Percentiles rank a stretch among this genome's conserved stretches.
phyloP scores from a whole-genome alignment of 2,113 vertebrate genomes.

The Spea bombifrons region DNA sequence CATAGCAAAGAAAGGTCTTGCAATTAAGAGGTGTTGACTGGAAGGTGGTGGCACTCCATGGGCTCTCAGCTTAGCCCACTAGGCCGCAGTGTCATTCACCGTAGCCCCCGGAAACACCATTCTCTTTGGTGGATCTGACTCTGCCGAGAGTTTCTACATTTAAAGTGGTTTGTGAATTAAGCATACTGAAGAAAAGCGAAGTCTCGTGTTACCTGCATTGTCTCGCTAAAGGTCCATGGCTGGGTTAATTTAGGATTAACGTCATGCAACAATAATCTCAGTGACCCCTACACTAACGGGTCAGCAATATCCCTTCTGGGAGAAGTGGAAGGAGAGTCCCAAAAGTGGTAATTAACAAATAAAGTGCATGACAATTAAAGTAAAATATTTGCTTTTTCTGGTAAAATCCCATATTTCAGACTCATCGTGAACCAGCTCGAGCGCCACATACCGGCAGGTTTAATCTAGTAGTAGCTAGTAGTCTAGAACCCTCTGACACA shows the following conservation, averaged over 20 bases:
- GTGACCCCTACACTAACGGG: constrained; percentile 10
- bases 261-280: neutral
- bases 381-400: neutral
- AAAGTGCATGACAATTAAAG: neutral
- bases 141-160: no score
- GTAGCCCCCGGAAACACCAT: no score
- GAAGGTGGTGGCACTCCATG: no score
- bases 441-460: no score
- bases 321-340: neutral
- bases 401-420: neutral
- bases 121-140: no score
- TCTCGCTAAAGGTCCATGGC: constrained; percentile 12
- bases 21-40: no score
- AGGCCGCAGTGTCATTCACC: no score
- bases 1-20: no score
- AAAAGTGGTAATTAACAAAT: neutral
- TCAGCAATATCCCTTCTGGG: neutral
- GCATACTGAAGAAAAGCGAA: neutral
- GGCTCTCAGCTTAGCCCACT: no score
- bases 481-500: no score
- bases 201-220: constrained; percentile 11
- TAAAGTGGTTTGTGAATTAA: neutral
- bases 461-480: no score
- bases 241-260: constrained; percentile 20
- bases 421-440: no score